phyloP scores from a whole-genome alignment of 1,140 invertebrate species.

The Maniola jurtina region DNA sequence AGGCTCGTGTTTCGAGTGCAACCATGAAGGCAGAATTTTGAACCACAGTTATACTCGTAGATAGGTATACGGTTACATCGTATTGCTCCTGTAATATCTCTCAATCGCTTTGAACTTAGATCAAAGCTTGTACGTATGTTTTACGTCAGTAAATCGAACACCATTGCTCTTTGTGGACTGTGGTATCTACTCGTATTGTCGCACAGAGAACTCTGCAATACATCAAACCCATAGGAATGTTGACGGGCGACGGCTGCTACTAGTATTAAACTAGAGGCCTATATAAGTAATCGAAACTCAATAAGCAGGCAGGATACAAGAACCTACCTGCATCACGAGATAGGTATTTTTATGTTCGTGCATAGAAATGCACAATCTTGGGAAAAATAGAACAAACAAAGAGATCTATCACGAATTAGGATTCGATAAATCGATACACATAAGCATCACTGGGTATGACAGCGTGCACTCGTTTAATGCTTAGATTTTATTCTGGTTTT shows the following conservation, averaged over 20 bases:
- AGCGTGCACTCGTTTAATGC: too few relatives aligned
- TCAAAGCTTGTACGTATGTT: conserved; percentile 5
- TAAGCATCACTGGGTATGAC: too few relatives aligned
- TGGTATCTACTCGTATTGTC: conserved; percentile 2
- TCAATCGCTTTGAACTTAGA: conserved; percentile 11
- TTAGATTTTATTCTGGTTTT: too few relatives aligned
- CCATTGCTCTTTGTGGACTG: conserved; percentile 6
- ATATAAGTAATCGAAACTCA: too few relatives aligned
- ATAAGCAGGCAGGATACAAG: too few relatives aligned
- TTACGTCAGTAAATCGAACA: background rate
- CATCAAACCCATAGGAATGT: background rate
- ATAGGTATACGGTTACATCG: background rate
- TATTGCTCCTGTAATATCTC: conserved; percentile 6
- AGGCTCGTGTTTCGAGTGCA: background rate
- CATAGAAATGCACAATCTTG: too few relatives aligned
- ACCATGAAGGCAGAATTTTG: conserved; percentile 1
- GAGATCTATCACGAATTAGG: too few relatives aligned
- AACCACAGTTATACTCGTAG: background rate
- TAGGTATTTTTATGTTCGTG: too few relatives aligned
- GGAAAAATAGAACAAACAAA: background rate
- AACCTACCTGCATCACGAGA: too few relatives aligned
- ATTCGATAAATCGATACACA: too few relatives aligned
- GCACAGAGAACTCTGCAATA: background rate
- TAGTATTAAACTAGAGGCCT: too few relatives aligned
- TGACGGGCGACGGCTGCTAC: too few relatives aligned